Conservation (phyloP, 64 coral and sea anemone species). For the Exaiptasia diaphana region DNA sequence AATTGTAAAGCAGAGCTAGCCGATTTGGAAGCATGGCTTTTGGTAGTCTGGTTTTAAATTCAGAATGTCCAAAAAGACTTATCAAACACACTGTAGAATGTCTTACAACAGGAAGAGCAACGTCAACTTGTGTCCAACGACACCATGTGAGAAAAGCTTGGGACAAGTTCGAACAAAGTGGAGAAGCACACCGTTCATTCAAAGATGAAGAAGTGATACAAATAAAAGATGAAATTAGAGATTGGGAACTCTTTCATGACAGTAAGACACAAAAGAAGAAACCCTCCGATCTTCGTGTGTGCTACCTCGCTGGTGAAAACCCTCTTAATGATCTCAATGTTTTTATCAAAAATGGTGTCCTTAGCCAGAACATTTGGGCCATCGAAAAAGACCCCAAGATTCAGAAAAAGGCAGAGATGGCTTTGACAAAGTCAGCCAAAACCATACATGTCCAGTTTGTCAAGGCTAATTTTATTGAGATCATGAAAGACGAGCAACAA, state of each 20-base stretch:
- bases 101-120: constrained; percentile 8
- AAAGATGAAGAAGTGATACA: neutral
- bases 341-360: constrained; percentile 33
- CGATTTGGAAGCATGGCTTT: no score
- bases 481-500: constrained; percentile 25
- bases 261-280: constrained; percentile 5
- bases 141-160: constrained; percentile 19
- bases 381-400: constrained; percentile 35
- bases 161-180: neutral
- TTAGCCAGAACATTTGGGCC: constrained; percentile 47
- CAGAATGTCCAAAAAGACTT: neutral
- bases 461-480: constrained; percentile 18
- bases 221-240: neutral
- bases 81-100: neutral
- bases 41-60: neutral
- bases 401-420: neutral
- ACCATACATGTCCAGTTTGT: neutral
- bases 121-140: constrained; percentile 33
- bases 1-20: no score
- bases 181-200: neutral
- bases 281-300: constrained; percentile 41
- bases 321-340: constrained; percentile 35
- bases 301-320: constrained; percentile 43
- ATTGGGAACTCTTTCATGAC: constrained; percentile 34
- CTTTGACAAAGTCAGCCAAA: neutral